Conservation (phyloP, 2,888 invertebrate species). For the Lasiommata megera region DNA sequence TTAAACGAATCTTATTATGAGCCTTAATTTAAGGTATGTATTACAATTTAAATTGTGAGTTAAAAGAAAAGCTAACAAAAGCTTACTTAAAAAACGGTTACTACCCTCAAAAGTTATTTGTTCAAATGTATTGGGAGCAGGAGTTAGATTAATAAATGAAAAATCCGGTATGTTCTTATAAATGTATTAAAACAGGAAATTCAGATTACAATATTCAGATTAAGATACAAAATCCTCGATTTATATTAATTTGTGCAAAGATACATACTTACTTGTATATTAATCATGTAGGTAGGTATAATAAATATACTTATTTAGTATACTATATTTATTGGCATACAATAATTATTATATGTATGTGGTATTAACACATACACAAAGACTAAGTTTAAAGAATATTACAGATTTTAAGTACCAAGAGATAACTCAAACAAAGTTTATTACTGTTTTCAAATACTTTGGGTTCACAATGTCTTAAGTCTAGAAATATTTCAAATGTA, state of each 20-base stretch:
- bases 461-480: too few species aligned
- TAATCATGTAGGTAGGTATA: not conserved
- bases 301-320: not conserved
- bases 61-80: too few species aligned
- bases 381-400: too few species aligned
- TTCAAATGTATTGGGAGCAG: not conserved
- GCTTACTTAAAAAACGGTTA: too few species aligned
- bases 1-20: too few species aligned
- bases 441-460: too few species aligned
- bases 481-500: too few species aligned
- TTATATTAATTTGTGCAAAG: conserved; percentile 43
- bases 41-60: too few species aligned
- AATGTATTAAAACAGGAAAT: conserved; percentile 78
- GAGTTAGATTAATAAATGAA: conserved; percentile 29
- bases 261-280: conserved; percentile 28
- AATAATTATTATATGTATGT: not conserved
- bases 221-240: conserved; percentile 44
- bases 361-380: not conserved
- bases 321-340: conserved; percentile 13
- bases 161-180: conserved; percentile 50
- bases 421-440: too few species aligned
- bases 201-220: conserved; percentile 54
- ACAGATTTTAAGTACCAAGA: too few species aligned
- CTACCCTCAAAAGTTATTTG: too few species aligned
- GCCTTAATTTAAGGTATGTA: too few species aligned